Evolutionary conservation across 2,797 vertebrate species (phyloP).

Genomic region (Varecia variegata): DNA sequence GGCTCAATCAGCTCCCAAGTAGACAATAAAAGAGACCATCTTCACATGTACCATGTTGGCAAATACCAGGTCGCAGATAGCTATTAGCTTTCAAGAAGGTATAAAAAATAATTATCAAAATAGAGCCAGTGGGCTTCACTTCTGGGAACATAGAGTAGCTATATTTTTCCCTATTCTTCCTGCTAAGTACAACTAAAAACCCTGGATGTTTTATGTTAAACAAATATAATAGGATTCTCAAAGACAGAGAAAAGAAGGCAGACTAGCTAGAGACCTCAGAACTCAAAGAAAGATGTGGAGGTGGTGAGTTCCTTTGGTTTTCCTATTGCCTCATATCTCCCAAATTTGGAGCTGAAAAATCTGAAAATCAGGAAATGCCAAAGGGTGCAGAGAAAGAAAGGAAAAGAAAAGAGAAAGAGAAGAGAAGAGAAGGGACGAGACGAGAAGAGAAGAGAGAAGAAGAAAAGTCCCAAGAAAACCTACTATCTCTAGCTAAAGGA

Average conservation of each 20-base stretch:
- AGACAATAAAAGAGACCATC: not conserved
- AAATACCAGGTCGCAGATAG: not conserved
- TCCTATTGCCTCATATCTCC: not conserved
- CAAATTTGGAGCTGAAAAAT: not conserved
- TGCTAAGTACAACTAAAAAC: not conserved
- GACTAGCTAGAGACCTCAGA: not conserved
- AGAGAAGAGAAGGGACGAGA: no score
- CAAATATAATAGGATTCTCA: not conserved
- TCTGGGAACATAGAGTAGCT: not conserved
- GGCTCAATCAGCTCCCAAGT: not conserved
- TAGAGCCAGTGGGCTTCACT: not conserved
- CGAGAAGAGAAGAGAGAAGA: accelerated
- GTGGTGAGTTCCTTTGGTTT: not conserved
- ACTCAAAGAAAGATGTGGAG: not conserved
- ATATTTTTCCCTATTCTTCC: not conserved
- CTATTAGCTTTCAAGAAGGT: not conserved
- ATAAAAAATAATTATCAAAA: not conserved
- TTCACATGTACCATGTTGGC: not conserved
- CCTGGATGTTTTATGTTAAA: not conserved
- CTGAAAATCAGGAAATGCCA: not conserved
- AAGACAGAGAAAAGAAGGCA: not conserved
- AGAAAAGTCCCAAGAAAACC: not conserved
- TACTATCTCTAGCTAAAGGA: not conserved
- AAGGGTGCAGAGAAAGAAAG: not conserved
- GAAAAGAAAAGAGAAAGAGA: no score